Conservation (phyloP, 2,113 vertebrate species). For the Toxotes chatareus region DNA sequence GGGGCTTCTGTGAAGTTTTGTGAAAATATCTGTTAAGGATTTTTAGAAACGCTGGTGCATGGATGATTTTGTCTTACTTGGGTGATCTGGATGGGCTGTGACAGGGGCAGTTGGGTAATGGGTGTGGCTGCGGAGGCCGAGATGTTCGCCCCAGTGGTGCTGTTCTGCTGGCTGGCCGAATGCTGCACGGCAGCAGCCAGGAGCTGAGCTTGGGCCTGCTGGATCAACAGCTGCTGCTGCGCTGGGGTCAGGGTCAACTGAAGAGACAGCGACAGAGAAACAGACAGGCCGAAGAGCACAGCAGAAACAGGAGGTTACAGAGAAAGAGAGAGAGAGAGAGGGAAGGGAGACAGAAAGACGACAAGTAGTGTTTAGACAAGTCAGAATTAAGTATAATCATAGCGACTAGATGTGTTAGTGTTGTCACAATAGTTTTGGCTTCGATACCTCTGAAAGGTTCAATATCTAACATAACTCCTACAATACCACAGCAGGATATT, state of each 20-base stretch:
- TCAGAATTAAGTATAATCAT: not conserved
- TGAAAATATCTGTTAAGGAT: not conserved
- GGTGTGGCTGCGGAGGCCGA: conserved; percentile 98
- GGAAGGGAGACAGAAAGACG: not conserved
- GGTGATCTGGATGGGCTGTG: conserved; percentile 98
- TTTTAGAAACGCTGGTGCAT: not conserved
- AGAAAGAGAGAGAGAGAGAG: not conserved
- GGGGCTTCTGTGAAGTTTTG: not conserved
- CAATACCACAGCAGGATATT: not conserved
- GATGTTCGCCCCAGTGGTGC: conserved; percentile 96
- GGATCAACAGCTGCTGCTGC: conserved; percentile 96
- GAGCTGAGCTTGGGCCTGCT: conserved; percentile 98
- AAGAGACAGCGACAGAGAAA: conserved; percentile 11
- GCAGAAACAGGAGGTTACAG: not conserved
- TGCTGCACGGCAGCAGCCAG: conserved; percentile 98
- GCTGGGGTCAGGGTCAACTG: conserved; percentile 96
- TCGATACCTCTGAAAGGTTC: conserved; percentile 40
- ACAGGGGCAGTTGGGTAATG: conserved; percentile 97
- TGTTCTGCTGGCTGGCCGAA: conserved; percentile 96
- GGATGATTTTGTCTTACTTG: conserved; percentile 81
- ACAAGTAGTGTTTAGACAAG: not conserved
- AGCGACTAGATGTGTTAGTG: conserved; percentile 13
- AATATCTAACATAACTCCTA: not conserved
- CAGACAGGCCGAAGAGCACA: not conserved
- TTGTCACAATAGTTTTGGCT: conserved; percentile 43